A percentile compares a stretch with the other conserved stretches of the same genome.
phyloP scores from a whole-genome alignment of 2,888 invertebrate genomes.

The Platynereis dumerilii region DNA sequence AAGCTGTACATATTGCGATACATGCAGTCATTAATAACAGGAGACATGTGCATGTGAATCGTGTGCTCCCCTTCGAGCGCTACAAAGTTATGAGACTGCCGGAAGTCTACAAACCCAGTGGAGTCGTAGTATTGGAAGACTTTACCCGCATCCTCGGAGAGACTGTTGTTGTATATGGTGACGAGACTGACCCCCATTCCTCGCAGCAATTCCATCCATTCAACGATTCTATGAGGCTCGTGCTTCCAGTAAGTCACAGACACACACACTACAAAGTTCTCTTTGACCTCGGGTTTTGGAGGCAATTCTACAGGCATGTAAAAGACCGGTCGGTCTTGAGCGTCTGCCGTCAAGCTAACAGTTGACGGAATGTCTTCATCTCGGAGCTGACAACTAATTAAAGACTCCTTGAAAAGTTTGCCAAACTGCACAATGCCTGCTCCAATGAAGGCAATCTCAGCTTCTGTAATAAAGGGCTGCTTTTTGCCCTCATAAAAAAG shows the following conservation, averaged over 20 bases:
- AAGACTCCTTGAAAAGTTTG: slow-evolving; percentile 18
- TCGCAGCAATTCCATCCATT: slow-evolving; percentile 20
- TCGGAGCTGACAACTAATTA: slow-evolving; percentile 8
- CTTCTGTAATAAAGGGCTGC: not conserved
- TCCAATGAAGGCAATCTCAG: slow-evolving; percentile 22
- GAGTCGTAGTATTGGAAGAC: slow-evolving; percentile 16
- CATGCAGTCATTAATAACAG: slow-evolving; percentile 36
- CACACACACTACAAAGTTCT: slow-evolving; percentile 28
- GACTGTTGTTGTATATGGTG: slow-evolving; percentile 24
- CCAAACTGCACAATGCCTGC: slow-evolving; percentile 11
- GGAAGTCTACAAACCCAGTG: slow-evolving; percentile 20
- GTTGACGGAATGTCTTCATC: slow-evolving; percentile 14
- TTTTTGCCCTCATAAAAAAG: slow-evolving; percentile 15
- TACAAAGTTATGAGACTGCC: slow-evolving; percentile 22
- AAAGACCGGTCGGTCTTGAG: slow-evolving; percentile 4
- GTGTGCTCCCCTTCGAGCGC: slow-evolving; percentile 13
- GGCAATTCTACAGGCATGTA: slow-evolving; percentile 25
- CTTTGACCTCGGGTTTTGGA: slow-evolving; percentile 1
- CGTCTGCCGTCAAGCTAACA: slow-evolving; percentile 10
- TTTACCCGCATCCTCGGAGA: not conserved
- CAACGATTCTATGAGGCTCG: slow-evolving; percentile 20
- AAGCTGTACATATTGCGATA: slow-evolving; percentile 32
- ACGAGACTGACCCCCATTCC: slow-evolving; percentile 14
- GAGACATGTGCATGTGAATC: slow-evolving; percentile 34
- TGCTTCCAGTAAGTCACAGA: slow-evolving; percentile 32